Conservation (phyloP, 2,888 invertebrate genomes). For the Cephus rjabovi region DNA sequence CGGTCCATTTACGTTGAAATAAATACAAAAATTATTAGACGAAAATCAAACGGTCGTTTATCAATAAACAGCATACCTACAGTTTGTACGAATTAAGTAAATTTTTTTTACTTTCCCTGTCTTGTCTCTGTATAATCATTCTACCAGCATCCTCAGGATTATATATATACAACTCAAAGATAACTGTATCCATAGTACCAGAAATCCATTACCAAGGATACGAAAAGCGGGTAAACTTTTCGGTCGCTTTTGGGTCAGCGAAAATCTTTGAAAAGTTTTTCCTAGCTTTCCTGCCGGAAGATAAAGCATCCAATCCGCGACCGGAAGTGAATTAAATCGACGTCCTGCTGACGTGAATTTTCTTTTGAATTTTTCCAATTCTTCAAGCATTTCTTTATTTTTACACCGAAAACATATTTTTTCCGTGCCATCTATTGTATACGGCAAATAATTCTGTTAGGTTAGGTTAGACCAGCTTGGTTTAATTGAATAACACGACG, state of each 20-base stretch:
- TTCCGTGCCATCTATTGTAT: background rate
- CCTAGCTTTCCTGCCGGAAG: background rate
- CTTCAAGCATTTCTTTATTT: background rate
- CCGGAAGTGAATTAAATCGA: conserved; percentile 34
- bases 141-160: too few relatives aligned
- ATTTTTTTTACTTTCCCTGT: background rate
- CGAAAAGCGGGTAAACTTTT: background rate
- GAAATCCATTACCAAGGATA: background rate
- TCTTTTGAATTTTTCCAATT: conserved; percentile 24
- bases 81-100: background rate
- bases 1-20: background rate
- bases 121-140: too few relatives aligned
- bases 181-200: background rate
- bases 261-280: conserved; percentile 24
- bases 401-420: background rate
- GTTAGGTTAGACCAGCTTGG: background rate
- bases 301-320: background rate
- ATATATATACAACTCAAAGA: background rate
- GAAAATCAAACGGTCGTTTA: background rate
- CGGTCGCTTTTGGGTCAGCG: conserved; percentile 30
- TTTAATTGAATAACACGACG: background rate
- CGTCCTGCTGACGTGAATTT: conserved; percentile 16
- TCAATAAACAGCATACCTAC: too few relatives aligned
- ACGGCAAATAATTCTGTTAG: background rate
- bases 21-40: background rate